Base-by-base conservation (phyloP, 2,113 vertebrate species). In the Oryzias javanicus region DNA sequence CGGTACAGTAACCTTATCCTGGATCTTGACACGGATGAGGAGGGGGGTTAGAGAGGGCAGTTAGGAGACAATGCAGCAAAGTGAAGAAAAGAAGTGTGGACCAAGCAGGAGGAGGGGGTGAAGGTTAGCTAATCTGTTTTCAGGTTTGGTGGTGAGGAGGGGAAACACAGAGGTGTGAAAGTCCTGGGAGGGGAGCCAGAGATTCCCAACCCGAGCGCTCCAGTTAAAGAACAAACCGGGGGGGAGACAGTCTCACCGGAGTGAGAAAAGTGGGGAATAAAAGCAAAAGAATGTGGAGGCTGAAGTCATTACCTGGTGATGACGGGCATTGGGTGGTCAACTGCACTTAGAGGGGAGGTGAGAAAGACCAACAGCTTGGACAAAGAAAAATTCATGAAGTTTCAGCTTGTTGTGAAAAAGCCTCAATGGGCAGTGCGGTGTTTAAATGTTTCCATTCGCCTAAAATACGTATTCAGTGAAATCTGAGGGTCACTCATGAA, bases 101-200 rank as follows among this genome's bases (percentile, higher is more conserved):
- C 13, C 25, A 4, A 56, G 22, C 29, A 51, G 0, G 25, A 54
- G 0, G 56, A 50, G 44, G 20, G 12, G 46, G 41, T 16, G 1
- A 52, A 51, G 49, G 55, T 61, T 51, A 48, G 45, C 13, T 78
- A 71, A 82, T 82, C 74, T 82, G 27, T 53, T 67, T 46, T 57
- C 63, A 58, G 71, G 57, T 62, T 51, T 55, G 14, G 64, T 52
- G 42, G 46, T n/a, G 64, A 4, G 46, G 64, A 10, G 46, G 80
- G 49, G 49, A 15, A 42, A 78, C 60, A 83, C 64, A 19, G 54
- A 75, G 68, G 86, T 89, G 90, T 86, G 83, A 92, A 90, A 63
- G 64, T 65, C 64, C 60, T 49, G 35, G 24, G 25, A 56, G 66
- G 65, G 74, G 58, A 60, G 49, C 49, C 60, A 60, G 25, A 76